A percentile compares a stretch with the other conserved stretches of the same genome.
These are phyloP conservation scores for Sebastiscus tertius DNA, from an alignment of 2,797 vertebrate genomes.

Conservation along the genomic window DNA sequence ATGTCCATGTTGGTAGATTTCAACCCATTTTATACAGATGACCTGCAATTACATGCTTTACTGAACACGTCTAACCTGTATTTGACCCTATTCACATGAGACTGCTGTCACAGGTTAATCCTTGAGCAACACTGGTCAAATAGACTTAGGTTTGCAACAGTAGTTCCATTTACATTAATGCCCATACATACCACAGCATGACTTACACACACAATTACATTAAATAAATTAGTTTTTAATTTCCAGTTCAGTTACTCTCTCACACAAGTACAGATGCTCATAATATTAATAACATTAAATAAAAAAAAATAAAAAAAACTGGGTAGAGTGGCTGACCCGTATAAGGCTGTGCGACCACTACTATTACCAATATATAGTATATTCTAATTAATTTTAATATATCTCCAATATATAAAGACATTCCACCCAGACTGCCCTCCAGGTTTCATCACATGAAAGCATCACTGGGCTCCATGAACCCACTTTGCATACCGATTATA, in stretches of 20 bases:
- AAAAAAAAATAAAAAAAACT: not conserved
- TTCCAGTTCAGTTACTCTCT: not conserved
- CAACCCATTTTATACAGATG: not conserved
- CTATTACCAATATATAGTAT: not conserved
- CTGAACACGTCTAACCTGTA: not conserved
- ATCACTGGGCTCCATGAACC: constrained; percentile 18
- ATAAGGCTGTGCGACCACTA: not conserved
- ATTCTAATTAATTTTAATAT: constrained; percentile 28
- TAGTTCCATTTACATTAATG: not conserved
- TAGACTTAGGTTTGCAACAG: not conserved
- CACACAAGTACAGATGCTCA: not conserved
- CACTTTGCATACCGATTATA: constrained; percentile 31
- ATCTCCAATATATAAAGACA: constrained; percentile 15
- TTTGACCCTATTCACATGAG: not conserved
- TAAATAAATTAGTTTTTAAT: not conserved
- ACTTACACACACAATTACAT: not conserved
- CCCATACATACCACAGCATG: too few relatives aligned
- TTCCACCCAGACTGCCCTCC: constrained; percentile 27
- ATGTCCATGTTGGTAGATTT: not conserved
- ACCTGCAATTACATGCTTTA: not conserved
- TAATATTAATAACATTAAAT: not conserved
- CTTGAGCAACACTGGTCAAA: not conserved
- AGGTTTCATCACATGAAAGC: constrained; percentile 50
- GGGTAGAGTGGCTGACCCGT: not conserved
- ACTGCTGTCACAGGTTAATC: not conserved